Evolutionary conservation across 2,888 invertebrate genomes (phyloP), one percentile per base, ranked within the genome.

Genomic region (Epirrhoe tristata): DNA sequence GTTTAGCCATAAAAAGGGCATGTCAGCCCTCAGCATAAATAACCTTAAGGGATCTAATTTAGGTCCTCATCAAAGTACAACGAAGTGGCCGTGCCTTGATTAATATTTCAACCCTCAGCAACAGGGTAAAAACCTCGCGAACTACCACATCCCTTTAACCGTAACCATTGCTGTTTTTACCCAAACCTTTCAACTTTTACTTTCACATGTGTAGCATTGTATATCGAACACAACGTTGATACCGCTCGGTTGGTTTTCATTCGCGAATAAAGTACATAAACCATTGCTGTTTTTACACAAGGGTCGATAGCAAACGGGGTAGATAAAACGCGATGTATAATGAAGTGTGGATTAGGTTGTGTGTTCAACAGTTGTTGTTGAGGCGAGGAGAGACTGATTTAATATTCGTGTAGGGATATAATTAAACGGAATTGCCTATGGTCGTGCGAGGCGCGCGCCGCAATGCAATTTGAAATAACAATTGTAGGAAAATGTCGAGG

Each of bases 31-130:
- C 60, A 59, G 60, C 73, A 69, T 75, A 79, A 81, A 83, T 74
- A 77, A 77, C 69, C 74, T 69, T 43, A 69, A 57, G 68, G 74
- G 73, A 79, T 80, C 77, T 82, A 82, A 83, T 83, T 82, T 78
- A 69, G 75, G 68, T 72, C 56, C 74, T 80, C 80, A 77, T 81
- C 79, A 81, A 76, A 78, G 75, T 70, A 73, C 70, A 78, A 73
- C 78, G 71, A 71, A 69, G 56, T 66, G 65, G 66, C 74, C 77
- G 73, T 73, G 67, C 73, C 77, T 74, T 77, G 73, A 76, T 81
- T 79, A 80, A 82, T 79, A 80, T 82, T 82, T 80, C 62, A 82
- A 65, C 71, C 69, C 61, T 65, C 17, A 69, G 70, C 71, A 77
- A 74, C 74, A 75, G 71, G 74, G 72, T 66, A 64, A 54, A 63